Conservation (phyloP, 2,888 invertebrate species). For the Mythimna loreyi region DNA sequence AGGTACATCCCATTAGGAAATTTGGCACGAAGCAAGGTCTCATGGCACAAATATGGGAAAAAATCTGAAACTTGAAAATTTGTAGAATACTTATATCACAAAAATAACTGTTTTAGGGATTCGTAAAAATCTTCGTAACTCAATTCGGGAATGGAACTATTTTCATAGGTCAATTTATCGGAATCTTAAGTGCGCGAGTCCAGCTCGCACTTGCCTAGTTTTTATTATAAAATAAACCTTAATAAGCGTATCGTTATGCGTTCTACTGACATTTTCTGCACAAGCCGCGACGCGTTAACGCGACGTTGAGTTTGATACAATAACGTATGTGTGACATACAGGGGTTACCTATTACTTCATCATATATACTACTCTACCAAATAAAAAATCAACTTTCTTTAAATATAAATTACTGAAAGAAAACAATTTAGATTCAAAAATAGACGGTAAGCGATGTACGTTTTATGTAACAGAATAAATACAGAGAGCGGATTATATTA, state of each 20-base stretch:
- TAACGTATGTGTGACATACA: too few relatives aligned
- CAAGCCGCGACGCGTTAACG: neutral
- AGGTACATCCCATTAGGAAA: too few relatives aligned
- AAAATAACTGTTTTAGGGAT: too few relatives aligned
- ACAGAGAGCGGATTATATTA: slow-evolving; percentile 9
- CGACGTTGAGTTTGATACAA: neutral
- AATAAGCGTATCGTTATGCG: neutral
- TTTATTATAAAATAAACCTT: neutral
- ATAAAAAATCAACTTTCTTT: neutral
- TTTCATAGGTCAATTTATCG: too few relatives aligned
- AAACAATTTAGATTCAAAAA: neutral
- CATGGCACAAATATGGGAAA: too few relatives aligned
- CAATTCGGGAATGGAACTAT: too few relatives aligned
- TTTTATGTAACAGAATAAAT: slow-evolving; percentile 2
- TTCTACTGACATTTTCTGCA: slow-evolving; percentile 4
- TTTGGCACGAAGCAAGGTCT: too few relatives aligned
- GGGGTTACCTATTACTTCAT: neutral
- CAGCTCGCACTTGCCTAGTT: too few relatives aligned
- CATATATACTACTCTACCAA: neutral
- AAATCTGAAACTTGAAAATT: too few relatives aligned
- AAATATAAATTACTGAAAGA: neutral
- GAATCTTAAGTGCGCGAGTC: too few relatives aligned
- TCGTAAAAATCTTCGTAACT: too few relatives aligned
- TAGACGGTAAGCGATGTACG: neutral
- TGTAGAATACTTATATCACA: too few relatives aligned